These are phyloP conservation scores for Salticus scenicus DNA, from an alignment of 2,888 invertebrate species.

Conservation along the genomic window DNA sequence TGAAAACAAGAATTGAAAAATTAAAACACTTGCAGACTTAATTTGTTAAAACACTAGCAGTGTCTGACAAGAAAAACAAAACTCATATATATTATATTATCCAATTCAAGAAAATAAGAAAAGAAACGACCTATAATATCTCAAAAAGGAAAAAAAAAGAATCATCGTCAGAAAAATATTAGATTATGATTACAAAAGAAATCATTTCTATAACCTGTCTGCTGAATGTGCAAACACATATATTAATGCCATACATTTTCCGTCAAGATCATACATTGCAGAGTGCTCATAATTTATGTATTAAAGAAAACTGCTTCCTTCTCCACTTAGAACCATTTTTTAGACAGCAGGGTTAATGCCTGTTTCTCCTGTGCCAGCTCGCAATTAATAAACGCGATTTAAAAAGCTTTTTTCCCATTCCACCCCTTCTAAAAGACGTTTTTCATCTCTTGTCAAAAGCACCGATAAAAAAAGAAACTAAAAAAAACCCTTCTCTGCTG, in stretches of 20 bases:
- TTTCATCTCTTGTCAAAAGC: slow-evolving; percentile 66
- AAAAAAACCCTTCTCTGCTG: slow-evolving; percentile 36
- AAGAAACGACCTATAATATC: too few relatives aligned
- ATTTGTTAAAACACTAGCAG: too few relatives aligned
- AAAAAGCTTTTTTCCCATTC: slow-evolving; percentile 44
- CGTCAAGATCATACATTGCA: slow-evolving; percentile 9
- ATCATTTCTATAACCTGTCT: background rate
- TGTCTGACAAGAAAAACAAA: too few relatives aligned
- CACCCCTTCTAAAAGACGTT: slow-evolving; percentile 56
- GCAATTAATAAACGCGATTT: slow-evolving; percentile 61
- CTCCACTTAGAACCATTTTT: slow-evolving; percentile 25
- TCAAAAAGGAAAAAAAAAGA: too few relatives aligned
- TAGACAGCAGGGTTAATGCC: slow-evolving; percentile 42
- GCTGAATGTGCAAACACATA: background rate
- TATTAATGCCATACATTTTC: background rate
- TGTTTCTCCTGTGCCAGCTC: slow-evolving; percentile 32
- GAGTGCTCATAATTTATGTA: slow-evolving; percentile 32
- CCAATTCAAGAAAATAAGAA: too few relatives aligned
- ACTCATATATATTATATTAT: too few relatives aligned
- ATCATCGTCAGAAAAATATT: too few relatives aligned
- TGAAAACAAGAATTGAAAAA: too few relatives aligned
- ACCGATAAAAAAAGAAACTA: slow-evolving; percentile 16
- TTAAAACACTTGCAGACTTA: too few relatives aligned
- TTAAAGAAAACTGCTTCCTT: slow-evolving; percentile 37
- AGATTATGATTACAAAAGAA: too few relatives aligned